Base-by-base conservation (phyloP, 2,888 invertebrate genomes). In the Esperia sulphurella region DNA sequence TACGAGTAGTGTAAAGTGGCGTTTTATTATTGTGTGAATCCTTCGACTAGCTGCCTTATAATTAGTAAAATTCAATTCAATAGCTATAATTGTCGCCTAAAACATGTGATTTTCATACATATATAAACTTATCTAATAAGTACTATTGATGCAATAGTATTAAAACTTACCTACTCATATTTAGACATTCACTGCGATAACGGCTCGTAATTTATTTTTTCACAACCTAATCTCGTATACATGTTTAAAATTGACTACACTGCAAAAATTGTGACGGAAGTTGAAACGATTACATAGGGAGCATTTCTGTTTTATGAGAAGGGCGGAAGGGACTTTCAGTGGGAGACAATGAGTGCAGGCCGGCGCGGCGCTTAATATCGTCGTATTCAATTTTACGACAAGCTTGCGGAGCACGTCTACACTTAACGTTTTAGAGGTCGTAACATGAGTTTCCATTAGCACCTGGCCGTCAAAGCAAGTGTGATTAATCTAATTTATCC, bases 401-500 rank as follows among this genome's bases (percentile, higher is more conserved):
- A 55, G 60, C 59, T 54, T 51, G 59, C 58, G 53, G 55, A 56
- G 62, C 65, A 62, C 60, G 70, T 68, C 66, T 62, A 64, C 66
- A 62, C 61, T 65, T 62, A 67, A 65, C 63, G 55, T 65, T 74
- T 73, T 68, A 75, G 65, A 74, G 71, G 66, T 65, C 68, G 69
- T 71, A 63, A 70, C 69, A 59, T 64, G 68, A 66, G 63, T 75
- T 81, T 79, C 77, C 75, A 79, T 86, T 80, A 83, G 71, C 79
- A 81, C 77, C 78, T 77, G 75, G 71, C 73, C 75, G 71, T 73
- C 70, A 76, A 72, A 75, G 74, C 72, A 67, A 77, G 73, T 73
- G 73, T 76, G 72, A 83, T 83, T 80, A 83, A 83, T 86, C 73
- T 76, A 79, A 84, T 85, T 81, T 78, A 75, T 81, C 76, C 74